Conservation (phyloP, 37 sponge, comb jelly and placozoan species). For the Oopsacas minuta region DNA sequence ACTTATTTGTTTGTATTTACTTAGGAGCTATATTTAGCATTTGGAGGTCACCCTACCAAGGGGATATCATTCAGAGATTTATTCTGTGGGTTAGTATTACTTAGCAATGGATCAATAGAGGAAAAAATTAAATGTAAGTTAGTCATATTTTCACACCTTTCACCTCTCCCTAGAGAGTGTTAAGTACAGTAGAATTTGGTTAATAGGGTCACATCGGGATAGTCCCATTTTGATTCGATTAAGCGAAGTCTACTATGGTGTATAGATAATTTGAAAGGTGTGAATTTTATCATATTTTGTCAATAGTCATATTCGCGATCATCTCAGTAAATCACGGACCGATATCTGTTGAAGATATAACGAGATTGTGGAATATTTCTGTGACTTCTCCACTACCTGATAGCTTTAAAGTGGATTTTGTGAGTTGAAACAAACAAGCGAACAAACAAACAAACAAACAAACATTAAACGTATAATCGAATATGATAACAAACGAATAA, state of each 20-base stretch:
- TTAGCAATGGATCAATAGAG: slow-evolving; percentile 37
- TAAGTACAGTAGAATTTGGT: not conserved
- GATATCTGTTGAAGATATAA: not conserved
- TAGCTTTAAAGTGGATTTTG: not conserved
- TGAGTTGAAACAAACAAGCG: too few species aligned
- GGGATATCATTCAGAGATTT: slow-evolving; percentile 64
- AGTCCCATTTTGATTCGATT: not conserved
- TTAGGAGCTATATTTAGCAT: not conserved
- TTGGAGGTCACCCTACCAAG: slow-evolving; percentile 26
- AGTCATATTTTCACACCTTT: not conserved
- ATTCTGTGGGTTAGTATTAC: slow-evolving; percentile 59
- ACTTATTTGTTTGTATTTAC: not conserved
- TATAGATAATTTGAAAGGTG: not conserved
- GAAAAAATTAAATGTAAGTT: slow-evolving; percentile 70
- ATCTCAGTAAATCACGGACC: not conserved
- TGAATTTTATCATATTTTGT: not conserved
- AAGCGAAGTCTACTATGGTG: not conserved
- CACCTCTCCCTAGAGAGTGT: not conserved
- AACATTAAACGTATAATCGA: too few species aligned
- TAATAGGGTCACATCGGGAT: not conserved
- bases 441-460: too few species aligned
- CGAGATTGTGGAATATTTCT: not conserved
- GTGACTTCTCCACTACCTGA: not conserved
- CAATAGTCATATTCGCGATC: not conserved
- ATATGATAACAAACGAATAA: too few species aligned